phyloP scores from a whole-genome alignment of 1,140 invertebrate species.

The Pseudoatta argentina region DNA sequence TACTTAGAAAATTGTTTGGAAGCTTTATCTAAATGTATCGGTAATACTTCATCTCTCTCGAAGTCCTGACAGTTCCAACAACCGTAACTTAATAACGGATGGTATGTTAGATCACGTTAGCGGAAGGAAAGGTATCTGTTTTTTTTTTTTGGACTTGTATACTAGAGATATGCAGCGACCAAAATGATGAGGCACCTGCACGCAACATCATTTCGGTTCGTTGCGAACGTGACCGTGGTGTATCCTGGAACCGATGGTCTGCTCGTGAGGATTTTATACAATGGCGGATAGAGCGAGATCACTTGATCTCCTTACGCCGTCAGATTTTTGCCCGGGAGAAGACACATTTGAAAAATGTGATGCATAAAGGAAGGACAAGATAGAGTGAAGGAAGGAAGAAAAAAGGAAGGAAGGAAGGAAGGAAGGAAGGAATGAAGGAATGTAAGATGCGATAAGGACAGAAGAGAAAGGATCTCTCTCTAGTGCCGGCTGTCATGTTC shows the following conservation, averaged over 20 bases:
- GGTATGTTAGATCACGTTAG: conserved; percentile 2
- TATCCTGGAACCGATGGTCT: conserved; percentile 71
- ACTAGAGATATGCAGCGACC: conserved; percentile 41
- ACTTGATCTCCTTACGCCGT: conserved; percentile 57
- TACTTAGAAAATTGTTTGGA: neutral
- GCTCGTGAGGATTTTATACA: conserved; percentile 73
- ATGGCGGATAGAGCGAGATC: conserved; percentile 50
- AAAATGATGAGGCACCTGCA: conserved; percentile 59
- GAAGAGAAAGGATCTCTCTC: conserved; percentile 28
- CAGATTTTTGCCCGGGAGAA: conserved; percentile 65
- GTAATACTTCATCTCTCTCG: neutral
- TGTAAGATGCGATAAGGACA: conserved; percentile 9
- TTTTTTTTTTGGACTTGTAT: conserved; percentile 16
- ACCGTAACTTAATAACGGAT: neutral
- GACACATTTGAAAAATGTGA: conserved; percentile 67
- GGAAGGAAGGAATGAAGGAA: conserved; percentile 20
- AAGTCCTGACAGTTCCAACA: neutral
- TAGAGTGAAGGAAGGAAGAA: neutral
- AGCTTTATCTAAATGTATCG: neutral
- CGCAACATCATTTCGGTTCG: conserved; percentile 59
- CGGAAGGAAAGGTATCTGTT: neutral
- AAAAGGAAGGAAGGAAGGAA: neutral
- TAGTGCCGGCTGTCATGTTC: conserved; percentile 54
- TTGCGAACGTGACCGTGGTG: conserved; percentile 35
- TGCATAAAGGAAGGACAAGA: neutral